phyloP scores from a whole-genome alignment of 2,113 vertebrate species.

The Halichoeres trimaculatus region DNA sequence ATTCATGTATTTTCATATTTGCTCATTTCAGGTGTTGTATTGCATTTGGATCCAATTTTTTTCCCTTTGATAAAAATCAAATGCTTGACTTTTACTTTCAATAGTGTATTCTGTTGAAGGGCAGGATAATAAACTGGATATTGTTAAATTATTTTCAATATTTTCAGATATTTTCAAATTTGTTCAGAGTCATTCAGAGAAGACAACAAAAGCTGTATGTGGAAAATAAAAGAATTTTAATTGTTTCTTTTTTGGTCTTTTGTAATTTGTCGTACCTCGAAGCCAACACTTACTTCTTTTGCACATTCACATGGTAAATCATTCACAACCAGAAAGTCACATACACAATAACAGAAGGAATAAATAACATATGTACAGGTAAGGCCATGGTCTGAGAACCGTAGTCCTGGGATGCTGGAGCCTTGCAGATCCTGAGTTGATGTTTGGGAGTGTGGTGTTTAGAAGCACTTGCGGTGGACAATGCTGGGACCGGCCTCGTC shows the following conservation, averaged over 20 bases:
- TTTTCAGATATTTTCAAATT: background rate
- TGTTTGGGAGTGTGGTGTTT: constrained; percentile 70
- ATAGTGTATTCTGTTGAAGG: no score
- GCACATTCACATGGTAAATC: constrained; percentile 47
- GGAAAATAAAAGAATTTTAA: constrained; percentile 54
- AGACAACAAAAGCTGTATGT: background rate
- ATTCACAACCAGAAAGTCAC: constrained; percentile 19
- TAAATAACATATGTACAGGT: constrained; percentile 92
- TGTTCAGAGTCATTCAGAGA: constrained; percentile 8
- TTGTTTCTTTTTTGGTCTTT: constrained; percentile 41
- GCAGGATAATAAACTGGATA: no score
- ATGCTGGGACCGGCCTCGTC: constrained; percentile 96
- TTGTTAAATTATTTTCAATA: background rate
- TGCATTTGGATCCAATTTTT: no score
- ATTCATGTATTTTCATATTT: background rate
- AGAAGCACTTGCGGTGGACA: constrained; percentile 98
- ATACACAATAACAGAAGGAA: constrained; percentile 82
- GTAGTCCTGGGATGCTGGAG: constrained; percentile 9
- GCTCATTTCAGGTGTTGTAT: no score
- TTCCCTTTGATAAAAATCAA: no score
- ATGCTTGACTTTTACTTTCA: no score
- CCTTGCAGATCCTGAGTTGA: background rate
- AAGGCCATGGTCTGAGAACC: background rate
- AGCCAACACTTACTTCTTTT: constrained; percentile 33
- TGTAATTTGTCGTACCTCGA: constrained; percentile 23